These are phyloP conservation scores for Podarcis siculus DNA, from an alignment of 2,797 vertebrate genomes.

Conservation along the genomic window DNA sequence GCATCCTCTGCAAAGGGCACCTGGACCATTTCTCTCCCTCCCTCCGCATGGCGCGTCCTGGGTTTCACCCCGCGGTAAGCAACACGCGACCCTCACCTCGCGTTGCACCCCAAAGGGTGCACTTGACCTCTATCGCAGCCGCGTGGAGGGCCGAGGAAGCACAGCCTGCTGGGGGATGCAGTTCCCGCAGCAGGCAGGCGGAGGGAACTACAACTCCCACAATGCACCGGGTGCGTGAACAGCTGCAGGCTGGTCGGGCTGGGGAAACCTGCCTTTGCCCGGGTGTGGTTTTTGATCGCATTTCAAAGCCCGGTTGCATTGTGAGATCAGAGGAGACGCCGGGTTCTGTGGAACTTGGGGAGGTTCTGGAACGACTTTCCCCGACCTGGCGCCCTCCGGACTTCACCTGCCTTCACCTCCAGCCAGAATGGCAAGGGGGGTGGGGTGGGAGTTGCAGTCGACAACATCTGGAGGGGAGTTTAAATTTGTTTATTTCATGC, in stretches of 20 bases:
- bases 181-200: not conserved
- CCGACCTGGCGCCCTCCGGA: no score
- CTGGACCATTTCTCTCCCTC: no score
- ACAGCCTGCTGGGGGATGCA: slow-evolving; percentile 67
- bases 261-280: no score
- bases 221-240: not conserved
- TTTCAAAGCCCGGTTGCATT: not conserved
- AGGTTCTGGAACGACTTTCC: not conserved
- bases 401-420: not conserved
- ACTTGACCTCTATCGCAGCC: fast-evolving
- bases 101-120: fast-evolving
- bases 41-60: no score
- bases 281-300: no score
- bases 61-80: no score
- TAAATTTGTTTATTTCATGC: no score
- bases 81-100: not conserved
- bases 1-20: no score
- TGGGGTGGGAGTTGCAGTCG: not conserved
- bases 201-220: slow-evolving; percentile 71
- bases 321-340: not conserved
- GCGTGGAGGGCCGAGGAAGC: fast-evolving
- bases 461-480: not conserved
- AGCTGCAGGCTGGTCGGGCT: not conserved
- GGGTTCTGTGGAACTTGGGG: not conserved
- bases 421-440: not conserved